These are phyloP conservation scores for Pyrocephalus nanus DNA, from an alignment of 2,797 vertebrate species.

Conservation along the genomic window DNA sequence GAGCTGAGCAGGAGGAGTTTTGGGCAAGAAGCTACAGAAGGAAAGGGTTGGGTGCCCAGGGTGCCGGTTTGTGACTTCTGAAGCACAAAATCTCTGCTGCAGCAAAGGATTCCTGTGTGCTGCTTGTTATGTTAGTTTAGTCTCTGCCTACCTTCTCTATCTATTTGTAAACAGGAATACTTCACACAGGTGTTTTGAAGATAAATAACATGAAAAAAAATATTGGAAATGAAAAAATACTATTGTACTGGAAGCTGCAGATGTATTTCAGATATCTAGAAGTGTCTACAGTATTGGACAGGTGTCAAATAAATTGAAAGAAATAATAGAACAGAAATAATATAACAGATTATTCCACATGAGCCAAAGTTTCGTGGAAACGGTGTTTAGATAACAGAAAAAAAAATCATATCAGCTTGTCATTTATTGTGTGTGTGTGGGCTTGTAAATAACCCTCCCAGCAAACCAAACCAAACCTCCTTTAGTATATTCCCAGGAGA, in stretches of 20 bases:
- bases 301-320: conserved; percentile 10
- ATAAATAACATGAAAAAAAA: neutral
- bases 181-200: neutral
- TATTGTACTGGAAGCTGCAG: neutral
- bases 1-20: neutral
- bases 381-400: neutral
- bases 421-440: neutral
- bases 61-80: neutral
- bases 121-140: neutral
- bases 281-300: neutral
- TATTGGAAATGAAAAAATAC: neutral
- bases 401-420: neutral
- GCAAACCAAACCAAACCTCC: neutral
- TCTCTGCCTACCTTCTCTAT: neutral
- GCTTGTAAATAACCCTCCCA: neutral
- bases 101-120: neutral
- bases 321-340: neutral
- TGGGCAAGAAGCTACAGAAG: neutral
- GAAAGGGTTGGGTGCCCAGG: neutral
- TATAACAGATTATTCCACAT: neutral
- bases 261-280: neutral
- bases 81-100: neutral
- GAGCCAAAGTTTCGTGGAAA: conserved; percentile 9
- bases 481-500: neutral
- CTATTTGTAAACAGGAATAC: neutral